These are phyloP conservation scores for Eptesicus fuscus DNA, from an alignment of 2,113 vertebrate genomes.

Conservation along the genomic window DNA sequence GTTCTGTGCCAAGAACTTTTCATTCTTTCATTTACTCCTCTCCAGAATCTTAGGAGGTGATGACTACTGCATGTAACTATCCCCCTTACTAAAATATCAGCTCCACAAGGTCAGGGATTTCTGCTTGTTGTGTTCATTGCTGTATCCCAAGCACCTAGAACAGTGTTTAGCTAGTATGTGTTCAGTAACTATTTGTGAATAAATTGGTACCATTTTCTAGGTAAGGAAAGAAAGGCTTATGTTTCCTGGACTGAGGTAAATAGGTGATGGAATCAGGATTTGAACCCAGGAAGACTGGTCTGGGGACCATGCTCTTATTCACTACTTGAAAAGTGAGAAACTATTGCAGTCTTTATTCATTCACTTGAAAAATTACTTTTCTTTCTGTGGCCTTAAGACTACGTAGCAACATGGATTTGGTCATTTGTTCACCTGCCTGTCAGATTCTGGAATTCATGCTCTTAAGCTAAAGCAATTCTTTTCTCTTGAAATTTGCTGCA, in stretches of 20 bases:
- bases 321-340: neutral
- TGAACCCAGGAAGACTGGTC: neutral
- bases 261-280: neutral
- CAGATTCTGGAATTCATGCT: neutral
- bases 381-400: neutral
- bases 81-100: neutral
- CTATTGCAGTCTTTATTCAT: neutral
- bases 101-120: neutral
- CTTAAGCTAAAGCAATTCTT: neutral
- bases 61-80: neutral
- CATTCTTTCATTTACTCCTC: neutral
- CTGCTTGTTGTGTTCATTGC: neutral
- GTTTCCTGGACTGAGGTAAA: neutral
- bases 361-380: neutral
- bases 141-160: neutral
- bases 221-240: neutral
- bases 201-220: neutral
- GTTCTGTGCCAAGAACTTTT: neutral
- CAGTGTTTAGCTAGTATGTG: neutral
- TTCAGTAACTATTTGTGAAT: neutral
- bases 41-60: neutral
- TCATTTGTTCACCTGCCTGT: neutral
- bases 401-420: neutral
- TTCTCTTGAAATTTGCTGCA: constrained; percentile 12
- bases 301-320: neutral